Evolutionary conservation across 2,888 invertebrate species (phyloP), one percentile per base, ranked within the genome.

Genomic region (Aporophyla nigra): DNA sequence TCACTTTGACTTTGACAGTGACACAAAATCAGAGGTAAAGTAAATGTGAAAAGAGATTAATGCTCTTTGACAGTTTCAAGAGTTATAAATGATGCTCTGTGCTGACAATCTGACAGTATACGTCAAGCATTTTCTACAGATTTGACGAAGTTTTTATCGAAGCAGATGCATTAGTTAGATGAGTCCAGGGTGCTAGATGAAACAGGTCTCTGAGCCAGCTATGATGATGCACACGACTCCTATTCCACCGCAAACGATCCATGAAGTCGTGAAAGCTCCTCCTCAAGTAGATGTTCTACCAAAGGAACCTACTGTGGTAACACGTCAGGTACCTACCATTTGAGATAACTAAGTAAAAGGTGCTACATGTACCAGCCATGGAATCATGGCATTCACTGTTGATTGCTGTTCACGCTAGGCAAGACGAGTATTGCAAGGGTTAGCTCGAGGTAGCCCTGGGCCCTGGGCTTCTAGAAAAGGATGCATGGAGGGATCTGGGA

Each of bases 171-270:
- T 27, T 82, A 63, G 53, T 24, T 76, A 59, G 62, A 56, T 56
- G 61, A 24, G 9, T 59, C 3, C 2, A 49, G 21, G 24, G 59
- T 19, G 24, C 3, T 24, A 66, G 9, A 68, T 2, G 33, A 24
- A 5, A 21, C 24, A 51, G 19, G 5, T 33, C 21, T 54, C 5
- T 7, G 7, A 49, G 9, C 4, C 14, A 43, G 7, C 12, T 9
- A 88, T 73, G 66, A 91, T 90, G 90, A 87, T 84, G 71, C 87
- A 85, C 27, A 87, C 84, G 2, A 85, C 90, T 0, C 93, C 94
- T 0, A 93, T 94, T 21, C 92, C 93, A 0, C 70, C 78, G 0
- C 71, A 77, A 14, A 56, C 82, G 21, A 88, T 87, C 74, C 80
- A 82, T 5, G 90, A 90, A 0, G 71, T 85, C 4, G 80, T 86